Evolutionary conservation across 2,797 vertebrate species (phyloP).

Genomic region (Xyrichtys novacula): DNA sequence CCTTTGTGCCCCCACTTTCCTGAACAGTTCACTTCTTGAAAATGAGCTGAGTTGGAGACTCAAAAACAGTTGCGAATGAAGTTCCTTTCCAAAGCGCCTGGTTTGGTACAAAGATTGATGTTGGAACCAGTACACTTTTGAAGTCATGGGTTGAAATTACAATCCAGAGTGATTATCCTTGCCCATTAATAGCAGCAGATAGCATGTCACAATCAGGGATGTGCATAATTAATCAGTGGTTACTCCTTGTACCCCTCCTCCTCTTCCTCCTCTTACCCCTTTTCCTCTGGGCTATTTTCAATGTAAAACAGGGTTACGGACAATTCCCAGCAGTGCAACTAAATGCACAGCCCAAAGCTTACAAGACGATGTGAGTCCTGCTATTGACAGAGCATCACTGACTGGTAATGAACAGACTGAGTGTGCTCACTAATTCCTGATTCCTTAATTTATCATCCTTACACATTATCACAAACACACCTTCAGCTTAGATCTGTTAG

Average conservation of each 20-base stretch:
- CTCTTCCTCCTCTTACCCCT: slow-evolving; percentile 65
- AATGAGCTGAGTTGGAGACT: slow-evolving; percentile 74
- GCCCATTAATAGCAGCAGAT: slow-evolving; percentile 96
- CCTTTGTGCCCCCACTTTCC: slow-evolving; percentile 49
- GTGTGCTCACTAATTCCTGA: slow-evolving; percentile 64
- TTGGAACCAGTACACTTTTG: slow-evolving; percentile 87
- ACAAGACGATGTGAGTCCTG: slow-evolving; percentile 90
- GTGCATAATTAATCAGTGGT: slow-evolving; percentile 94
- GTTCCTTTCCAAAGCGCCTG: slow-evolving; percentile 89
- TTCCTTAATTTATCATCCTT: slow-evolving; percentile 69
- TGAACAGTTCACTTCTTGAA: slow-evolving; percentile 55
- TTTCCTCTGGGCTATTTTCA: slow-evolving; percentile 92
- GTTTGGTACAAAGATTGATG: slow-evolving; percentile 93
- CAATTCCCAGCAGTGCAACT: slow-evolving; percentile 94
- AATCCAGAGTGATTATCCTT: slow-evolving; percentile 96
- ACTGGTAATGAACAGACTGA: slow-evolving; percentile 88
- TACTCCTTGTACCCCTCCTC: slow-evolving; percentile 72
- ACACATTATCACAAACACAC: slow-evolving; percentile 51
- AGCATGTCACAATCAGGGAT: slow-evolving; percentile 93
- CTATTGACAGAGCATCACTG: slow-evolving; percentile 94
- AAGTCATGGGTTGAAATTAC: slow-evolving; percentile 94
- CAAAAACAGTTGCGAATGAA: slow-evolving; percentile 86
- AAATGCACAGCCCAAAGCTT: slow-evolving; percentile 93
- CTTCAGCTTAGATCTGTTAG: slow-evolving; percentile 42
- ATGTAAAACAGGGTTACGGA: slow-evolving; percentile 96